Conservation (phyloP, 92 coral and sea anemone genomes). For the Zoanthus solanderi region DNA sequence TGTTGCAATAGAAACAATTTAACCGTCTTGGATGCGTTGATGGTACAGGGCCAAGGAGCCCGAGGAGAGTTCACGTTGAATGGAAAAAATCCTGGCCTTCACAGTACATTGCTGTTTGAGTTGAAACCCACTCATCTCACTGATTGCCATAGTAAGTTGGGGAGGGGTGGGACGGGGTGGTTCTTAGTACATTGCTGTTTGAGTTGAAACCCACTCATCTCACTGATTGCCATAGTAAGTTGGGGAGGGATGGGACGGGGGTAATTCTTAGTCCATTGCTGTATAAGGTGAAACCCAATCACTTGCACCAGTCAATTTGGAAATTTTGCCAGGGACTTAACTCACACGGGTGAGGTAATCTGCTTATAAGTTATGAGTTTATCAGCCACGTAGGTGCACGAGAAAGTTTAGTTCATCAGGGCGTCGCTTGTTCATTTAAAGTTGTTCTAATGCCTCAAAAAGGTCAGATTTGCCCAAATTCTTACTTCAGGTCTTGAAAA, state of each 20-base stretch:
- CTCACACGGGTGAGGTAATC: too few species aligned
- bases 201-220: slow-evolving; percentile 82
- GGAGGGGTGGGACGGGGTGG: too few species aligned
- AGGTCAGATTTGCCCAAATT: too few species aligned
- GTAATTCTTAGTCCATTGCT: too few species aligned
- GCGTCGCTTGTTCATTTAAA: too few species aligned
- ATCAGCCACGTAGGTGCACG: too few species aligned
- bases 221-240: slow-evolving; percentile 90
- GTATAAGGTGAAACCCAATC: slow-evolving; percentile 72
- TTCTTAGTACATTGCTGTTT: too few species aligned
- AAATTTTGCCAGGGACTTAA: too few species aligned
- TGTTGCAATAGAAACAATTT: slow-evolving; percentile 80
- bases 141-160: slow-evolving; percentile 91
- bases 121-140: slow-evolving; percentile 82
- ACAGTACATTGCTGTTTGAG: slow-evolving; percentile 89
- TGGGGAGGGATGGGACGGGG: background rate
- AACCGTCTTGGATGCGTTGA: slow-evolving; percentile 90
- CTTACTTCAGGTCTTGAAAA: too few species aligned
- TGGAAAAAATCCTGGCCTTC: slow-evolving; percentile 91
- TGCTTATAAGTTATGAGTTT: too few species aligned
- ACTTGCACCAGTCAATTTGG: background rate
- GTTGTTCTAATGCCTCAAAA: too few species aligned
- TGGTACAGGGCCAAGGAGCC: slow-evolving; percentile 96
- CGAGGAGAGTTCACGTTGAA: slow-evolving; percentile 91
- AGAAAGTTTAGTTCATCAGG: too few species aligned